These are phyloP conservation scores for Calliopum simillimum DNA, from an alignment of 2,888 invertebrate genomes.

Conservation along the genomic window DNA sequence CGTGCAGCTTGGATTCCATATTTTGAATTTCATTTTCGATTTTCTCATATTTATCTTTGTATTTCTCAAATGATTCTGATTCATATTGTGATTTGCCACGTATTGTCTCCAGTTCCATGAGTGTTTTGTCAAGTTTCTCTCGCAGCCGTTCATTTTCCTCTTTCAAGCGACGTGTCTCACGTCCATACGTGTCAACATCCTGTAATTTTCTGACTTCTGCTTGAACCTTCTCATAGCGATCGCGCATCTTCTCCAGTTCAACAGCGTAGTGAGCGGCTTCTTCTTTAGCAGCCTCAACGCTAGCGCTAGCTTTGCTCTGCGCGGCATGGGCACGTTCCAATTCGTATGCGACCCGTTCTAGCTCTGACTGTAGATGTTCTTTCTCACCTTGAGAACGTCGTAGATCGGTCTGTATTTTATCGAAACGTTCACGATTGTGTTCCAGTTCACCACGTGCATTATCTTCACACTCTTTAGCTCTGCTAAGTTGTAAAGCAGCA, in stretches of 20 bases:
- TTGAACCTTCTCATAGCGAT: conserved; percentile 88
- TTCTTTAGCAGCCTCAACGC: conserved; percentile 90
- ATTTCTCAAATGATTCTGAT: conserved; percentile 79
- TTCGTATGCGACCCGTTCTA: conserved; percentile 87
- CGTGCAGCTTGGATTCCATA: conserved; percentile 82
- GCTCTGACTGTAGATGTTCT: conserved; percentile 86
- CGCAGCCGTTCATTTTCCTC: conserved; percentile 84
- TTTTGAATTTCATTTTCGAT: conserved; percentile 81
- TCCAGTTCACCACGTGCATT: conserved; percentile 91
- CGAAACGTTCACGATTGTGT: conserved; percentile 88
- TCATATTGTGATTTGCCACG: conserved; percentile 85
- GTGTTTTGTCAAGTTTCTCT: conserved; percentile 83
- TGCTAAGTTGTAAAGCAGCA: conserved; percentile 83
- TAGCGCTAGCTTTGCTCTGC: conserved; percentile 84
- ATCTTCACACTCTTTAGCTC: conserved; percentile 91
- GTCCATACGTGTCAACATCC: conserved; percentile 82
- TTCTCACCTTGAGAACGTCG: conserved; percentile 85
- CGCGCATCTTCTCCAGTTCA: conserved; percentile 90
- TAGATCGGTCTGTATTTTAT: conserved; percentile 87
- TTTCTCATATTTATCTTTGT: conserved; percentile 81
- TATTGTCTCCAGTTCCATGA: conserved; percentile 82
- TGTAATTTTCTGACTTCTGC: conserved; percentile 85
- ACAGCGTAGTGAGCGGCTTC: conserved; percentile 87
- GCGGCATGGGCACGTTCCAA: conserved; percentile 88
- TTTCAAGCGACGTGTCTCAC: conserved; percentile 83